These are phyloP conservation scores for Epicampocera succincta DNA, from an alignment of 2,888 invertebrate genomes.

Conservation along the genomic window DNA sequence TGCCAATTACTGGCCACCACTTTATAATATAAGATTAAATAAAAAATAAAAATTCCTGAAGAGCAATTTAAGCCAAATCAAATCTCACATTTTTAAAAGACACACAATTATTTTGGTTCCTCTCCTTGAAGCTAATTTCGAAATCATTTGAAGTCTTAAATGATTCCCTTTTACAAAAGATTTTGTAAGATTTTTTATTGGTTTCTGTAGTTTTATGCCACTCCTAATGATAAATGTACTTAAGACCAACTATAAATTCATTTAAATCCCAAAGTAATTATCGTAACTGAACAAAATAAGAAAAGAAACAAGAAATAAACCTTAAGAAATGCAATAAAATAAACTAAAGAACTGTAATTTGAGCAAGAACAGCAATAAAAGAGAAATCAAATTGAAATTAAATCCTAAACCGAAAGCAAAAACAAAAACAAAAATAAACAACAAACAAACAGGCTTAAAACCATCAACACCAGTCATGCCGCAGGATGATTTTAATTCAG, in stretches of 20 bases:
- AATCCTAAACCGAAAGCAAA: constrained; percentile 28
- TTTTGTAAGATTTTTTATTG: not conserved
- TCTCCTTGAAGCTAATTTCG: too few relatives aligned
- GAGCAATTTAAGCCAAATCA: too few relatives aligned
- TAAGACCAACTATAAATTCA: constrained; percentile 52
- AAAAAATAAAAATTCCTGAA: too few relatives aligned
- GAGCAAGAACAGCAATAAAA: constrained; percentile 1
- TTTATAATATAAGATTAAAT: too few relatives aligned
- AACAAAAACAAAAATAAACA: constrained; percentile 49
- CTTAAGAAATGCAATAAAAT: not conserved
- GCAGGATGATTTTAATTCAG: constrained; percentile 52
- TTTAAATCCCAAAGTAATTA: constrained; percentile 57
- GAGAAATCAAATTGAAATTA: constrained; percentile 38
- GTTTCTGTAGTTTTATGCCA: not conserved
- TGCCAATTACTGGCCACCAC: too few relatives aligned
- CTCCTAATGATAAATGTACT: constrained; percentile 25
- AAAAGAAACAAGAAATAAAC: not conserved
- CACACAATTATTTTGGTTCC: too few relatives aligned
- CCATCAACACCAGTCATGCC: constrained; percentile 19
- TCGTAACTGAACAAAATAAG: constrained; percentile 47
- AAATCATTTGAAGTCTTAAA: too few relatives aligned
- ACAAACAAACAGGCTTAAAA: not conserved
- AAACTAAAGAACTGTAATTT: not conserved
- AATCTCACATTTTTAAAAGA: too few relatives aligned
- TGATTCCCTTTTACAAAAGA: too few relatives aligned